Evolutionary conservation across 2,113 vertebrate species (phyloP), one percentile per base, ranked within the genome.

Genomic region (Hystrix cristata): DNA sequence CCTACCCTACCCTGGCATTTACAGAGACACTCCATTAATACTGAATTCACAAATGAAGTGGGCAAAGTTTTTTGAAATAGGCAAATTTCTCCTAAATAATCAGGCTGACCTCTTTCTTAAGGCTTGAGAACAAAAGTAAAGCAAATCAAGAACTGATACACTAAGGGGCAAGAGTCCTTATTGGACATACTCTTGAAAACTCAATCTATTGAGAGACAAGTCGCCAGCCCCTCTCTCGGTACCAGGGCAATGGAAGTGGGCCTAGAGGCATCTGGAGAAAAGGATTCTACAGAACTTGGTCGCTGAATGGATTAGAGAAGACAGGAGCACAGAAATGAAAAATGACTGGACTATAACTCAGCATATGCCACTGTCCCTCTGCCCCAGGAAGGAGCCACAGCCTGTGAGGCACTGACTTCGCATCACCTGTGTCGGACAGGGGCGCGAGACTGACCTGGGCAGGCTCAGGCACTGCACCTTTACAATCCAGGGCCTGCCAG

Each of bases 101-200:
- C 53, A 57, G 34, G 25, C 46, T 34, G 23, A n/a, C 25, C 18
- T 1, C 71, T 64, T 87, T 18, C 12, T 29, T 57, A 87, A 74
- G 27, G n/a, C 43, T 31, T 65, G 48, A 90, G 55, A 94, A 65
- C 31, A 89, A 64, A 65, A 67, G 59, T 27, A 67, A 87, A 53
- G 27, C 38, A 86, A 67, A 94, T 46, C 65, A 74, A 59, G 72
- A 85, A 87, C 74, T 12, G 7, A 31, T 74, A 34, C 19, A 55
- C 38, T 87, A 48, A 27, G 21, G 81, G 64, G 51, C 25, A 25
- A 59, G 12, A 64, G 46, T 38, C 53, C 80, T 51, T 14, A 0
- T 25, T 1, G 2, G 14, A 57, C 25, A 1, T 21, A 65, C 31
- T 38, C 18, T 71, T 7, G 3, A 53, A 90, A 87, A 43, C 43